A percentile compares a stretch with the other conserved stretches of the same genome.
Evolutionary conservation across 2,888 invertebrate genomes (phyloP).

Genomic region (Chymomyza amoena): DNA sequence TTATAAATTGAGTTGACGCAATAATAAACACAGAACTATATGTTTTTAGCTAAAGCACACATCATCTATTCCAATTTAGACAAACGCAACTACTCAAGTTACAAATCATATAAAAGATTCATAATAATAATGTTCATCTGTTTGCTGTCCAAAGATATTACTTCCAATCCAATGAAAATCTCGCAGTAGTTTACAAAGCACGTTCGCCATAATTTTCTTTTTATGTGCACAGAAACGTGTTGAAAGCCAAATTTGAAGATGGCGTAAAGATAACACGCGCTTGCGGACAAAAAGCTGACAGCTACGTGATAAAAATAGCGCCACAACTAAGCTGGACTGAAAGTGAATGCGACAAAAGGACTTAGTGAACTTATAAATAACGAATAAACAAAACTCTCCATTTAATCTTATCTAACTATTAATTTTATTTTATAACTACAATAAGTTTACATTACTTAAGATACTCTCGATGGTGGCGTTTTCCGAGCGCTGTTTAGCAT

Average conservation of each 20-base stretch:
- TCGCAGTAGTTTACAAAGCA: neutral
- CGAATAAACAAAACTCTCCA: neutral
- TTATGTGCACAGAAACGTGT: neutral
- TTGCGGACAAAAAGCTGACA: no score
- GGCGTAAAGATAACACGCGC: no score
- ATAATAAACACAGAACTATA: neutral
- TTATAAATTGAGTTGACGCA: neutral
- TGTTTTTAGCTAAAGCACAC: neutral
- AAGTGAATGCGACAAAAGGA: no score
- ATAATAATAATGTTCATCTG: neutral
- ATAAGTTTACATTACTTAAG: constrained; percentile 65
- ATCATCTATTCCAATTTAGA: neutral
- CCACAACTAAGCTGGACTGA: no score
- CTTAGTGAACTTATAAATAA: no score
- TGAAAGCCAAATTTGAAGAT: no score
- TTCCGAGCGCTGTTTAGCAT: constrained; percentile 17
- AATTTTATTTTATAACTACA: constrained; percentile 54
- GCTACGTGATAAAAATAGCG: no score
- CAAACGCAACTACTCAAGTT: neutral
- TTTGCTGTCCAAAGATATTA: neutral
- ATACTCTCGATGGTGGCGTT: constrained; percentile 68
- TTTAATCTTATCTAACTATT: constrained; percentile 1
- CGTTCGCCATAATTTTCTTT: neutral
- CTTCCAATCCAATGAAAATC: neutral
- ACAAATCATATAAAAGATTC: neutral